Conservation (phyloP, 2,797 vertebrate genomes). For the Apogon hyalosoma region DNA sequence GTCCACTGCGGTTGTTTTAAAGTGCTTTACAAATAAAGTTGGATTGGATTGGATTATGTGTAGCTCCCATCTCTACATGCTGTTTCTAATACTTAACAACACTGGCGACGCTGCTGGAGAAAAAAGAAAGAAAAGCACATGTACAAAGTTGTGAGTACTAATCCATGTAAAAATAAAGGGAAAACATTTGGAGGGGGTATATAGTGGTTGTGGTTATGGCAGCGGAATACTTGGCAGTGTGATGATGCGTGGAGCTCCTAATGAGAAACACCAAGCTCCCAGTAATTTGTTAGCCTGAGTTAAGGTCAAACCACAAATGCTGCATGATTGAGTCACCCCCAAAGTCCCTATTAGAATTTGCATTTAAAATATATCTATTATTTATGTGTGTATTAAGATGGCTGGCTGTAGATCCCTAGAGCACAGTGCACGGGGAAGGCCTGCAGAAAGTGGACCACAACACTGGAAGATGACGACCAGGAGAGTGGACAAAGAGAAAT, state of each 20-base stretch:
- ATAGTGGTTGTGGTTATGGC: slow-evolving; percentile 40
- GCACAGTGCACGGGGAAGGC: slow-evolving; percentile 36
- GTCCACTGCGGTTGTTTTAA: no score
- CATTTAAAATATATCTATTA: slow-evolving; percentile 84
- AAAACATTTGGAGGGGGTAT: slow-evolving; percentile 27
- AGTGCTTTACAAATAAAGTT: no score
- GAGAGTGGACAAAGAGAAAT: slow-evolving; percentile 54
- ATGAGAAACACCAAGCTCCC: slow-evolving; percentile 75
- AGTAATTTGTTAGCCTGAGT: slow-evolving; percentile 70
- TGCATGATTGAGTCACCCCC: slow-evolving; percentile 73
- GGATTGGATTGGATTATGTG: no score
- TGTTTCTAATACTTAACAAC: not conserved
- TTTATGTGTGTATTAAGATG: slow-evolving; percentile 81
- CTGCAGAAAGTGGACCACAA: slow-evolving; percentile 58
- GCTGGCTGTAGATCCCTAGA: slow-evolving; percentile 62
- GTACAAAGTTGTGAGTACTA: slow-evolving; percentile 8
- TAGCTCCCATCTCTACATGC: not conserved
- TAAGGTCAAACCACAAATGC: slow-evolving; percentile 77
- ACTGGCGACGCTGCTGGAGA: not conserved
- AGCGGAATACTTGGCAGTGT: slow-evolving; percentile 52
- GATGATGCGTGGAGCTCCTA: slow-evolving; percentile 69
- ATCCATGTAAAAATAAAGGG: slow-evolving; percentile 29
- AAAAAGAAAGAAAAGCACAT: not conserved
- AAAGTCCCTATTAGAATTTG: slow-evolving; percentile 78
- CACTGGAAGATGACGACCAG: slow-evolving; percentile 25